Conservation (phyloP, 2,113 vertebrate species). For the Gasterosteus aculeatus region DNA sequence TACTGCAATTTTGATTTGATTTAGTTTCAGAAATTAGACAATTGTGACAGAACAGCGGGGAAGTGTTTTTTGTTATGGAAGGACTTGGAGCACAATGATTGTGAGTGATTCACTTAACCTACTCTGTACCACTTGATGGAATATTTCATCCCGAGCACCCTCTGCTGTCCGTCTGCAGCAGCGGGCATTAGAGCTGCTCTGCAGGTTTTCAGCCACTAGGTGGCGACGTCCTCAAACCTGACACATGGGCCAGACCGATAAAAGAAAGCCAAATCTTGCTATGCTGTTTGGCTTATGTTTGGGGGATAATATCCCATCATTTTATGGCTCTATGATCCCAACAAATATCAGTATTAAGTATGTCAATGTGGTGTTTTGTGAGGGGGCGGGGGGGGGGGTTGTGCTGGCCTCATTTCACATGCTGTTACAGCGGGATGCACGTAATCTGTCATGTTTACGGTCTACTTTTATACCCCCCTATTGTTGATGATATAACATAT, state of each 20-base stretch:
- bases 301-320: slow-evolving; percentile 11
- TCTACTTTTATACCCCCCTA: neutral
- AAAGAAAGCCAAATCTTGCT: neutral
- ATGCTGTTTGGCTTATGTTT: neutral
- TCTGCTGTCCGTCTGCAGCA: neutral
- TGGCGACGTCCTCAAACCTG: slow-evolving; percentile 49
- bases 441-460: slow-evolving; percentile 11
- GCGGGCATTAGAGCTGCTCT: neutral
- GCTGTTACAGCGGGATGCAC: neutral
- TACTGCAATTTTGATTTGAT: no score
- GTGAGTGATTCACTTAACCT: no score
- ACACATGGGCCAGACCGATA: neutral
- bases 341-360: slow-evolving; percentile 7
- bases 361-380: neutral
- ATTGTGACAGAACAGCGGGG: no score
- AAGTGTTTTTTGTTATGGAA: no score
- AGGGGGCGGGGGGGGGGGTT: neutral
- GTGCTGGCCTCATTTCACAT: neutral
- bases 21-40: neutral
- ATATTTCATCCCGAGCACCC: neutral
- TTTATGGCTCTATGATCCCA: slow-evolving; percentile 6
- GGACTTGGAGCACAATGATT: no score
- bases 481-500: slow-evolving; percentile 29
- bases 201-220: slow-evolving; percentile 41
- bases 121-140: neutral